Evolutionary conservation across 2,888 invertebrate species (phyloP), one percentile per base, ranked within the genome.

Genomic region (Xestia c-nigrum): DNA sequence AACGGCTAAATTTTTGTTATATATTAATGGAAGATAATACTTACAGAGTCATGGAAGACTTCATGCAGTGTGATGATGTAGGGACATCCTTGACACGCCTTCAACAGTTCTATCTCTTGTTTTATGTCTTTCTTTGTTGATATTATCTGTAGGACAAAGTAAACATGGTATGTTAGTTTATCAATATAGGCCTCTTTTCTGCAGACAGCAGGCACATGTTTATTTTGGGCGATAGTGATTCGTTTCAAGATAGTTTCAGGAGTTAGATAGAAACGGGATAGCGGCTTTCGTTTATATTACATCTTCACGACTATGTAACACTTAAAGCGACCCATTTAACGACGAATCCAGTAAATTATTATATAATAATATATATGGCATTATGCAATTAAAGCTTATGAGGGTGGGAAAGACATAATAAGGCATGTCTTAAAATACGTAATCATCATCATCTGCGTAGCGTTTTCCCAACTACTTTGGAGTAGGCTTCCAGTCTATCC

Each of bases 41-140:
- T 95, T 89, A 98, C 97, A 92, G 98, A 97, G 95, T 99, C 99
- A 87, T 98, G 97, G 90, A 98, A 97, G n/a, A 98, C 98, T 91
- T 99, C 98, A 88, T 98, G 97, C 81, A 99, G 94, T 72, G 97
- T 97, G 83, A 99, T 98, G 82, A 99, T 98, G 93, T 99, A 99
- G 21, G 98, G 97, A 93, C 99, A 99, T 5, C 98, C 98, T 90
- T 99, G 99, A 92, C 99, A 99, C 70, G 98, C 97, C 84, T 98
- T 97, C 80, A 99, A 96, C 24, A 99, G 97, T 93, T 99, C 99
- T 66, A 98, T 95, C 76, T 97, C 97, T 81, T 95, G 95, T 52
- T 94, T 94, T 0, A 96, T 93, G 83, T 96, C 96, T 83, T 95
- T 95, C 90, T 95, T 96, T 0, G 95, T 92, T 47, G 96, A 95